These are phyloP conservation scores for Apogon hyalosoma DNA, from an alignment of 2,797 vertebrate genomes.

Conservation along the genomic window DNA sequence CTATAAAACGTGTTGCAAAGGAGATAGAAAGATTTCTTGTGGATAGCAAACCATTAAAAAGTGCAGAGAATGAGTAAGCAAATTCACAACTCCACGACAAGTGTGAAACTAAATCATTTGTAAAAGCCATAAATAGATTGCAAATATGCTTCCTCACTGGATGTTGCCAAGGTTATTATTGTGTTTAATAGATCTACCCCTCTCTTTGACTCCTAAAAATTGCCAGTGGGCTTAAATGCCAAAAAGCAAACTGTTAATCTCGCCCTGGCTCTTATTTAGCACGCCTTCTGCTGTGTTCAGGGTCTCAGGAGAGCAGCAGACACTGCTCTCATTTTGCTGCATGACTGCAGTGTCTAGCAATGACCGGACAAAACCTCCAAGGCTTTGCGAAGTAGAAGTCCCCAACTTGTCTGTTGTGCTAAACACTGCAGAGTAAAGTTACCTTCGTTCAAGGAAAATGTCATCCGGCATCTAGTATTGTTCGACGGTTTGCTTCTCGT, in stretches of 20 bases:
- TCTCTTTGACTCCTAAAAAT: slow-evolving; percentile 56
- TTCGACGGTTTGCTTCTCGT: background rate
- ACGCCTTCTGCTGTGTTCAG: slow-evolving; percentile 45
- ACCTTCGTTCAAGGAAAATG: slow-evolving; percentile 21
- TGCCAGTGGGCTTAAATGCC: slow-evolving; percentile 52
- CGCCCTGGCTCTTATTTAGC: slow-evolving; percentile 53
- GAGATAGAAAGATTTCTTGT: slow-evolving; percentile 15
- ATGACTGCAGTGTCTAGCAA: slow-evolving; percentile 70
- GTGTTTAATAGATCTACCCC: slow-evolving; percentile 56
- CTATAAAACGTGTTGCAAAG: slow-evolving; percentile 48
- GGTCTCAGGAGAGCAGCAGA: slow-evolving; percentile 59
- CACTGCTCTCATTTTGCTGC: slow-evolving; percentile 71
- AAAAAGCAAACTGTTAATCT: slow-evolving; percentile 51
- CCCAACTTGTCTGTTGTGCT: slow-evolving; percentile 35
- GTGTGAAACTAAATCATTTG: slow-evolving; percentile 22
- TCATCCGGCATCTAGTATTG: background rate
- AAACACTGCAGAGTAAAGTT: slow-evolving; percentile 14
- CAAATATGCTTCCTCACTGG: slow-evolving; percentile 15
- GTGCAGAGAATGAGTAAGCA: slow-evolving; percentile 26
- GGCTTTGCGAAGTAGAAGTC: slow-evolving; percentile 36
- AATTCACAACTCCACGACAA: slow-evolving; percentile 14
- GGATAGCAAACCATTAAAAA: slow-evolving; percentile 40
- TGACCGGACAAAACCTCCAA: slow-evolving; percentile 44
- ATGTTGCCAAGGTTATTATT: slow-evolving; percentile 64
- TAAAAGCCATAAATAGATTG: slow-evolving; percentile 25